Base-by-base conservation (phyloP, 2,888 invertebrate species). In the Xylocampa areola region DNA sequence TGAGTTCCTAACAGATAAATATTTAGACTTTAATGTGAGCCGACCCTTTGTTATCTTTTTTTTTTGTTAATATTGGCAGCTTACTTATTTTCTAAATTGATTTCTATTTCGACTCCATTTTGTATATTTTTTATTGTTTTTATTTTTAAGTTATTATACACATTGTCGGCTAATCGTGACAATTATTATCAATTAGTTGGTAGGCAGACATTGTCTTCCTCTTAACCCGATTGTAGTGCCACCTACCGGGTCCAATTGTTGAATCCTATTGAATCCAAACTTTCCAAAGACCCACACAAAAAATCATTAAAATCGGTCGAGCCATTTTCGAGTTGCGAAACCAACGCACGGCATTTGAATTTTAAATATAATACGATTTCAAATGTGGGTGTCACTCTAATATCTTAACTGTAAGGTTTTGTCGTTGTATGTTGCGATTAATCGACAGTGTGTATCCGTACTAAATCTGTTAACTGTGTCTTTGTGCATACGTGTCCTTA, bases 61-160 rank as follows among this genome's bases (percentile, higher is more conserved):
- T 6, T 53, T 65, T 47, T 62, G 52, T 49, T 68, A 47, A 37
- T 39, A 35, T 45, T 49, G 54, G 53, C 60, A 61, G 63, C 45
- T 68, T 41, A 59, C 39, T 49, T 40, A 37, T 23, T 37, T 32
- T 6, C 29, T 39, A 13, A 27, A 35, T 11, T 17, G 23, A 16
- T 57, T 33, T 16, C 2, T 4, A n/a, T 43, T 40, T n/a, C 14
- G 27, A 25, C 29, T 36, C 19, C 2, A 53, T 44, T 19, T 7
- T 69, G 54, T 67, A 74, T 13, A 57, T 66, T 60, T 48, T 48
- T 39, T 52, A 16, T 53, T 2, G 13, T 40, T 52, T 52, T 30
- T 29, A 30, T 30, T 19, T 47, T 41, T 30, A n/a, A 51, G 33
- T 35, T 11, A 8, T 29, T 0, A 7, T 37, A 25, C 10, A 40